Percentiles rank a stretch among this genome's conserved stretches.
phyloP scores from a whole-genome alignment of 2,113 vertebrate species.

The Corydoras maculifer region DNA sequence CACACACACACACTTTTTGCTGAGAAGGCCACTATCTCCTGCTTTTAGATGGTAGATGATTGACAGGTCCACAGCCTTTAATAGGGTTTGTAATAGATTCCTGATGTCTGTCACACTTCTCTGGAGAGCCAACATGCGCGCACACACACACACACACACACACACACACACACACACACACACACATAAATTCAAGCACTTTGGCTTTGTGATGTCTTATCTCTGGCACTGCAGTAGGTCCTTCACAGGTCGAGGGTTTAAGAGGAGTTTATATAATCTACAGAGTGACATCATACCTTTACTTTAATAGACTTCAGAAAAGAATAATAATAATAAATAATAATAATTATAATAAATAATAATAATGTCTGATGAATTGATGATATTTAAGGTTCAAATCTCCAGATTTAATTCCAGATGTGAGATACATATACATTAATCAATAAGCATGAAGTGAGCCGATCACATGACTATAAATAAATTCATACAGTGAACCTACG shows the following conservation, averaged over 20 bases:
- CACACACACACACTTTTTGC: constrained; percentile 14
- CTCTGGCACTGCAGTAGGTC: background rate
- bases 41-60: constrained; percentile 46
- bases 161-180: constrained; percentile 17
- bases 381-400: no score
- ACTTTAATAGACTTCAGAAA: no score
- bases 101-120: constrained; percentile 44
- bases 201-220: background rate
- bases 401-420: no score
- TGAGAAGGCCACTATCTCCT: constrained; percentile 20
- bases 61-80: constrained; percentile 50
- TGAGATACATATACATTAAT: background rate
- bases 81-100: constrained; percentile 53
- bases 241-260: background rate
- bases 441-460: background rate
- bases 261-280: background rate
- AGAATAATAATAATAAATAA: no score
- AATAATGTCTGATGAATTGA: no score
- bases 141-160: constrained; percentile 3
- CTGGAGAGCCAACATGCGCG: constrained; percentile 30
- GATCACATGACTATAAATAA: no score
- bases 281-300: background rate
- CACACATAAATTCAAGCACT: background rate
- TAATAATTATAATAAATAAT: background rate
- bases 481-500: no score